Evolutionary conservation across 2,113 vertebrate genomes (phyloP), one percentile per base, ranked within the genome.

Genomic region (Rhinogobius similis): DNA sequence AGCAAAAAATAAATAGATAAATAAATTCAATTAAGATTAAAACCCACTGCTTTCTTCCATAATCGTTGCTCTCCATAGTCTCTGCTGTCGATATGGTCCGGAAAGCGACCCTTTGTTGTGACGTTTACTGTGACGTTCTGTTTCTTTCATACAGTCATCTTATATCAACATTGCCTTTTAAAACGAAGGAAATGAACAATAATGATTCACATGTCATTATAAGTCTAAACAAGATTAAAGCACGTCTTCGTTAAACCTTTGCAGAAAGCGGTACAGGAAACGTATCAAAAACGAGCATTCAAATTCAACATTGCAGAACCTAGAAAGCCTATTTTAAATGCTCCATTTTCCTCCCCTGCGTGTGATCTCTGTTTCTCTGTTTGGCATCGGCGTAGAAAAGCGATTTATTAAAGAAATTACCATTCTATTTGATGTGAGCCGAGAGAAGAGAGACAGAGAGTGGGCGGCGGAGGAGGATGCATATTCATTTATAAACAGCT

Each of bases 401-500:
- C 5, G 1, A 50, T 62, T 71, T 68, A 77, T 70, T 73, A 16
- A 24, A 65, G 27, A 72, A 66, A 76, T 55, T 59, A 64, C 52
- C 52, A 46, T 16, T 62, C 43, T 68, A 72, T 67, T 70, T 50
- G 44, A 39, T 62, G 73, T 75, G 64, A 73, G 65, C 41, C 3
- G 48, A 73, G 70, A 68, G 44, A 70, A 76, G 68, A 63, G 52
- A 78, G 80, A 0, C 10, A 38, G 56, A 24, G 63, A 36, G 81
- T 80, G 52, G 89, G 88, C 67, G 83, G 82, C 65, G 75, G 6
- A n/a, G 20, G 87, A 80, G 53, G 56, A 87, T 90, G 87, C 90
- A 88, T 88, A 89, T 89, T 87, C 85, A 90, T 86, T 89, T 89
- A 84, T 81, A 90, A 85, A 77, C 78, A 84, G 87, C 79, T 84